Conservation (phyloP, 64 coral and sea anemone species). For the Montipora cactus region DNA sequence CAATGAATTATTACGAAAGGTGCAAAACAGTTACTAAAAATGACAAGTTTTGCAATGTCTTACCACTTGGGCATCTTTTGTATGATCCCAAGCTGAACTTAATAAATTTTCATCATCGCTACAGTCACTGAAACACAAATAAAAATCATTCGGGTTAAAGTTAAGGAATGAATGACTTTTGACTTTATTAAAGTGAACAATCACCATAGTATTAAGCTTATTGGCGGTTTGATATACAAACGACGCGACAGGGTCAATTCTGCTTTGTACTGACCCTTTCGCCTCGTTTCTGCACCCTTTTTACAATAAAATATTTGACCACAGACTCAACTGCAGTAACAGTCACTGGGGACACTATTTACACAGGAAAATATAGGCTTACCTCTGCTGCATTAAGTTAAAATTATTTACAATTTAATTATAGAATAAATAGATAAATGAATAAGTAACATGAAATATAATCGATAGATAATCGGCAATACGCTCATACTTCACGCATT, state of each 20-base stretch:
- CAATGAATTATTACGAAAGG: constrained; percentile 30
- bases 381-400: too few species aligned
- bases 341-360: too few species aligned
- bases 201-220: not conserved
- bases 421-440: too few species aligned
- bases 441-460: too few species aligned
- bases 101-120: constrained; percentile 6
- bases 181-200: not conserved
- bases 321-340: too few species aligned
- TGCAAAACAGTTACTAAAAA: constrained; percentile 2
- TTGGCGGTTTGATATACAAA: not conserved
- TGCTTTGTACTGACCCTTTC: too few species aligned
- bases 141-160: constrained; percentile 26
- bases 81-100: constrained; percentile 14
- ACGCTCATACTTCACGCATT: too few species aligned
- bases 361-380: too few species aligned
- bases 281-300: too few species aligned
- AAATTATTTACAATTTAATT: too few species aligned
- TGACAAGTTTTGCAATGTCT: constrained; percentile 24
- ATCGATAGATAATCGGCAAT: too few species aligned
- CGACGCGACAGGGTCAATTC: not conserved
- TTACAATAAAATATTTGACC: too few species aligned
- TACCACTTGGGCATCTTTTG: constrained; percentile 29
- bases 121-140: constrained; percentile 25
- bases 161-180: not conserved